Conservation (phyloP, 2,888 invertebrate species). For the Diarsia brunnea region DNA sequence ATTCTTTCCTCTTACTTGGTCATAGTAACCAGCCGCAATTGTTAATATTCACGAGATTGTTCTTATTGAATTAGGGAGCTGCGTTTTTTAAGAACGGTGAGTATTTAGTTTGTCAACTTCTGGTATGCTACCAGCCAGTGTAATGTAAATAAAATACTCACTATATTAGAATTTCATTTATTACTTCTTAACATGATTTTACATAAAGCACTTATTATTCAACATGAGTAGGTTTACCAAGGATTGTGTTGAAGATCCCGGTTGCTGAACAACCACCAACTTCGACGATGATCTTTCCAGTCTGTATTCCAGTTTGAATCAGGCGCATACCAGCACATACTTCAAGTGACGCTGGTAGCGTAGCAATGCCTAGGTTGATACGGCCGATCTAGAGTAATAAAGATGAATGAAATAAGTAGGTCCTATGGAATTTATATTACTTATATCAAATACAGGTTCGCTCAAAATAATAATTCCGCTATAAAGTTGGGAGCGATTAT, state of each 20-base stretch:
- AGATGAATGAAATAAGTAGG: not conserved
- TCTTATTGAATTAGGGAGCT: not conserved
- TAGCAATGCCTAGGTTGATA: conserved; percentile 79
- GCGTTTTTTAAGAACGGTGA: not conserved
- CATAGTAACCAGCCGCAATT: not conserved
- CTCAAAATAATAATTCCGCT: not conserved
- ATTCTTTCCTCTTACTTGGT: too few species aligned
- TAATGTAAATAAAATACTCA: not conserved
- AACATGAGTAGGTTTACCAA: conserved; percentile 59
- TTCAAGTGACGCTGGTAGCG: conserved; percentile 81
- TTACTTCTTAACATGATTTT: conserved; percentile 18
- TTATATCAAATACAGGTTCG: not conserved
- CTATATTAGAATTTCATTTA: conserved; percentile 24
- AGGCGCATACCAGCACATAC: conserved; percentile 81
- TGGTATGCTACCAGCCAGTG: not conserved
- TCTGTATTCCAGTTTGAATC: conserved; percentile 78
- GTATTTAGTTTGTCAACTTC: not conserved
- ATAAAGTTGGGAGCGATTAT: not conserved
- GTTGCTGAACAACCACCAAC: conserved; percentile 81
- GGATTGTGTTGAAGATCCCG: conserved; percentile 74
- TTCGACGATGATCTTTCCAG: conserved; percentile 81
- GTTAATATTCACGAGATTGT: not conserved
- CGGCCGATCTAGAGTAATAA: conserved; percentile 77
- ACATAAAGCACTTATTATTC: conserved; percentile 17
- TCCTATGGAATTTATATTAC: not conserved